These are phyloP conservation scores for Heterocephalus glaber DNA, from an alignment of 2,113 vertebrate genomes.

Conservation along the genomic window DNA sequence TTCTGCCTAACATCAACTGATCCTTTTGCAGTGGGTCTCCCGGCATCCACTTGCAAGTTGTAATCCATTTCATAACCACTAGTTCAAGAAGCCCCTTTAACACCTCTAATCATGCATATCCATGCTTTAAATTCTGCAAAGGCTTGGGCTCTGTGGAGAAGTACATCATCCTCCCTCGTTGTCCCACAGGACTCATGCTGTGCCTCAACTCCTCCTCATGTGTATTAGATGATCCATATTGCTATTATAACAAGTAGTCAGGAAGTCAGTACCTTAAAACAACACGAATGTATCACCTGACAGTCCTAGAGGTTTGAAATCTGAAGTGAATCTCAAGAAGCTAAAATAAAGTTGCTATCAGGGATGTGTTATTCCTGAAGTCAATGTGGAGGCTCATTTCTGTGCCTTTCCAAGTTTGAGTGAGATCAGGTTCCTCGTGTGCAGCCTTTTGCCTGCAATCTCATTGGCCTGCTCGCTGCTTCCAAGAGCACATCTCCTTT, in stretches of 20 bases:
- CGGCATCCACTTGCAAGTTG: neutral
- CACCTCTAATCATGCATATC: neutral
- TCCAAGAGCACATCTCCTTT: neutral
- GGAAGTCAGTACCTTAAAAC: neutral
- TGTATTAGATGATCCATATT: neutral
- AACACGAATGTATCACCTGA: neutral
- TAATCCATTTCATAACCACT: neutral
- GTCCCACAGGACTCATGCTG: neutral
- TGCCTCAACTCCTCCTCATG: neutral
- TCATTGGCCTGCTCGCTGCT: too few relatives aligned
- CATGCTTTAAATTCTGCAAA: neutral
- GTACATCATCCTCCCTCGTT: rapidly evolving
- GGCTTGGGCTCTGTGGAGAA: rapidly evolving
- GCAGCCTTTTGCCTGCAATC: too few relatives aligned
- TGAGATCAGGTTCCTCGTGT: too few relatives aligned
- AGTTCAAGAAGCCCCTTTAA: neutral
- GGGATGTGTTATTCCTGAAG: neutral
- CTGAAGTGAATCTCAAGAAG: neutral
- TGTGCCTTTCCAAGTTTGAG: neutral
- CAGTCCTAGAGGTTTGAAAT: rapidly evolving
- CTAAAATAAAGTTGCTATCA: neutral
- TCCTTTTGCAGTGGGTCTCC: neutral
- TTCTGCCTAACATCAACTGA: neutral
- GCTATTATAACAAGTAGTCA: neutral
- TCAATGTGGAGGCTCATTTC: neutral